Base-by-base conservation (phyloP, 2,797 vertebrate genomes). In the Enteromius viviparus region DNA sequence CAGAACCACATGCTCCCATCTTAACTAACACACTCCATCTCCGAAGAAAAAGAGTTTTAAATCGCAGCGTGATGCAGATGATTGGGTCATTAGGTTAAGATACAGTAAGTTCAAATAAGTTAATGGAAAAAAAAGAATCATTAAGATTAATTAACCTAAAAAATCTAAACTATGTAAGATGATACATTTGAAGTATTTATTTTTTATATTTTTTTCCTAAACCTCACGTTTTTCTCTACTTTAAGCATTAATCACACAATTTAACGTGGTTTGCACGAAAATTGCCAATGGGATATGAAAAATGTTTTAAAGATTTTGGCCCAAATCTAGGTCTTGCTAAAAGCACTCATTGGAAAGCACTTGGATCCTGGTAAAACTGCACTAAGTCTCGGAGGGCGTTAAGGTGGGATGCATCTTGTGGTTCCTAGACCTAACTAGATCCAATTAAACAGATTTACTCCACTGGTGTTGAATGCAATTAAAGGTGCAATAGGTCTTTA, bases 361-460 rank as follows among this genome's bases (percentile, higher is more conserved):
- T 55, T n/a, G 51, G 69, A 80, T 69, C 32, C 51, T 69, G 40
- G 49, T 68, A n/a, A 49, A 37, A 68, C 55, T 29, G 29, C 65
- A 23, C 40, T 42, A 42, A n/a, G 64, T 79, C 53, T 77, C 47
- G 14, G 17, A 34, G 11, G 26, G 23, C 6, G 10, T 1, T 53
- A 47, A 69, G 49, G 60, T 21, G 84, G 64, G 78, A 64, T 42
- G 51, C n/a, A 49, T 81, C 77, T 81, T 72, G 80, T 76, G 62
- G 42, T 53, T 78, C 68, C 47, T 64, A 37, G 58, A 84, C 47
- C 76, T n/a, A 66, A 58, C 79, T 68, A 53, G 65, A 79, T 76
- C 66, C 82, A 85, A 82, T 85, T 89, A 84, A 84, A 62, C 84
- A 78, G 80, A 85, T 86, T 87, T 85, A 82, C 70, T 14, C 51